A percentile compares a stretch with the other conserved stretches of the same genome.
Conservation (phyloP, 2,888 invertebrate genomes). For the Parnassius glacialis region DNA sequence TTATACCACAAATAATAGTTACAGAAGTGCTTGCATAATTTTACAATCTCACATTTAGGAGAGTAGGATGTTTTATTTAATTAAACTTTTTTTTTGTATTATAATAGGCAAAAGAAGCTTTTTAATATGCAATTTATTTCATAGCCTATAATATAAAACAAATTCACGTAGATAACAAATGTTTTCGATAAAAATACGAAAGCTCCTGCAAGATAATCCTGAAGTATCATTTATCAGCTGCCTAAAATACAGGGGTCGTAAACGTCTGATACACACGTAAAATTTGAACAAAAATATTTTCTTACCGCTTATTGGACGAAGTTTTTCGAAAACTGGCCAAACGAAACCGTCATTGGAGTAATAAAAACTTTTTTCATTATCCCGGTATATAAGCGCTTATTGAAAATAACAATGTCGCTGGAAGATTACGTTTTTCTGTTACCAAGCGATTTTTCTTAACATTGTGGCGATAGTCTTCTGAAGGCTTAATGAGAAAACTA, state of each 20-base stretch:
- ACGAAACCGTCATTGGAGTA: constrained; percentile 54
- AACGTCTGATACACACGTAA: constrained; percentile 37
- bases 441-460: constrained; percentile 38
- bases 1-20: too few species aligned
- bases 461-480: constrained; percentile 12
- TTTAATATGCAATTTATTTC: too few species aligned
- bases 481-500: constrained; percentile 24
- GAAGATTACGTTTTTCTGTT: constrained; percentile 58
- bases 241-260: constrained; percentile 23
- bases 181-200: neutral
- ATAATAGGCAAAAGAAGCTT: too few species aligned
- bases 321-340: constrained; percentile 31
- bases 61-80: too few species aligned
- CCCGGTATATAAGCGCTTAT: constrained; percentile 62
- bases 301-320: constrained; percentile 42
- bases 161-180: too few species aligned
- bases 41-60: too few species aligned
- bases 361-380: constrained; percentile 78
- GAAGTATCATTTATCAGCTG: constrained; percentile 18
- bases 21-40: too few species aligned
- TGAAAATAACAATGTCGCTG: constrained; percentile 70
- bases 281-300: constrained; percentile 40
- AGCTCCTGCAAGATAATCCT: constrained; percentile 3
- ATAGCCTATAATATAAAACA: too few species aligned
- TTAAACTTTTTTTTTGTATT: too few species aligned